These are phyloP conservation scores for Tangachromis dhanisi DNA, from an alignment of 2,113 vertebrate genomes.

Conservation along the genomic window DNA sequence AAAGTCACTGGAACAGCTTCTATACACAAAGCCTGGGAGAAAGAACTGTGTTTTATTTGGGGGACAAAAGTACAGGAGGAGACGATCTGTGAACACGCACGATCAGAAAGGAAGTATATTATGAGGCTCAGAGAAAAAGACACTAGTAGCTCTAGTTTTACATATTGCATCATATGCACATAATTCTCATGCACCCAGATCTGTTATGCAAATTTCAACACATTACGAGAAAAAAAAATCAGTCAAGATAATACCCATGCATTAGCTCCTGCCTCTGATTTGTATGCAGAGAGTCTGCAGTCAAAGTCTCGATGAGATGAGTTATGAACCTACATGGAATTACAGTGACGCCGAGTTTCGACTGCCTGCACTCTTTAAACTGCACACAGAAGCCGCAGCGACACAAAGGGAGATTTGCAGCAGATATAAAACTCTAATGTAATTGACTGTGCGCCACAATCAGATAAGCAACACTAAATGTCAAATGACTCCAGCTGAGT, in stretches of 20 bases:
- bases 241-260: neutral
- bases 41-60: neutral
- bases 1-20: neutral
- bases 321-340: slow-evolving; percentile 1
- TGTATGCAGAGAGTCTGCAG: slow-evolving; percentile 4
- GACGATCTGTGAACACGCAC: neutral
- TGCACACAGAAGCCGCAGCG: slow-evolving; percentile 30
- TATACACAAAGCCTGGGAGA: neutral
- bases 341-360: neutral
- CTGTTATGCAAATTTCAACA: neutral
- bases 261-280: neutral
- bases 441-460: slow-evolving; percentile 54
- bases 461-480: slow-evolving; percentile 57
- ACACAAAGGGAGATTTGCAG: slow-evolving; percentile 53
- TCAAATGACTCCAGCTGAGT: slow-evolving; percentile 29
- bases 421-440: slow-evolving; percentile 54
- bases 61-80: rapidly evolving
- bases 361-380: neutral
- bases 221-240: neutral
- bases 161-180: neutral
- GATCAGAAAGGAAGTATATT: neutral
- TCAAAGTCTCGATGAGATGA: slow-evolving; percentile 5
- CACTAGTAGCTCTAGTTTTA: neutral
- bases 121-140: neutral
- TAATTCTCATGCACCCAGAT: neutral